A percentile compares a stretch with the other conserved stretches of the same genome.
phyloP scores from a whole-genome alignment of 2,113 vertebrate species.

The Zapus hudsonius region DNA sequence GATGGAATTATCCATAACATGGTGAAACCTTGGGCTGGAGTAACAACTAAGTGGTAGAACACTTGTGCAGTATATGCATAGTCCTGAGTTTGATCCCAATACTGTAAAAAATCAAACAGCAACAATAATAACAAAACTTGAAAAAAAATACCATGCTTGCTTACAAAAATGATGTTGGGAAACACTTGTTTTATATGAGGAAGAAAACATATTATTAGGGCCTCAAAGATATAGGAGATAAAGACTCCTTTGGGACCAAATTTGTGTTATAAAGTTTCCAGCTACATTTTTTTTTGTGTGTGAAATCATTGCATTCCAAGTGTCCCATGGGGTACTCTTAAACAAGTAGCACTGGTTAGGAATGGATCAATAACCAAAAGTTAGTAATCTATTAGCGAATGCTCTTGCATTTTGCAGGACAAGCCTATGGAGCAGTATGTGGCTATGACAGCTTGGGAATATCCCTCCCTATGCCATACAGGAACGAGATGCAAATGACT shows the following conservation, averaged over 20 bases:
- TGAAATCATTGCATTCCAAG: neutral
- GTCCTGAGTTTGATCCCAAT: neutral
- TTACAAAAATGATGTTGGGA: neutral
- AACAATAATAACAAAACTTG: neutral
- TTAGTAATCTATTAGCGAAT: neutral
- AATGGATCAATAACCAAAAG: neutral
- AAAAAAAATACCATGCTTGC: neutral
- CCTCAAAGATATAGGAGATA: neutral
- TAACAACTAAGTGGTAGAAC: neutral
- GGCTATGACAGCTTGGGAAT: neutral
- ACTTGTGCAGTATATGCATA: neutral
- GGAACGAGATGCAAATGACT: conserved; percentile 38
- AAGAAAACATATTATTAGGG: neutral
- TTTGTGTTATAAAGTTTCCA: neutral
- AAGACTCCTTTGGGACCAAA: neutral
- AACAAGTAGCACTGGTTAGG: neutral
- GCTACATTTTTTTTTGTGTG: neutral
- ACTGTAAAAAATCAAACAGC: neutral
- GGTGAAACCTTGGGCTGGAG: neutral
- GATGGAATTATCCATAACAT: neutral
- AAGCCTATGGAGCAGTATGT: neutral
- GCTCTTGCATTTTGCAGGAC: neutral
- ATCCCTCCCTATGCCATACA: neutral
- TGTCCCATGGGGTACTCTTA: neutral
- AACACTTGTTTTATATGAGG: neutral